These are phyloP conservation scores for Antigone vipio DNA, from an alignment of 2,113 vertebrate genomes.

Conservation along the genomic window DNA sequence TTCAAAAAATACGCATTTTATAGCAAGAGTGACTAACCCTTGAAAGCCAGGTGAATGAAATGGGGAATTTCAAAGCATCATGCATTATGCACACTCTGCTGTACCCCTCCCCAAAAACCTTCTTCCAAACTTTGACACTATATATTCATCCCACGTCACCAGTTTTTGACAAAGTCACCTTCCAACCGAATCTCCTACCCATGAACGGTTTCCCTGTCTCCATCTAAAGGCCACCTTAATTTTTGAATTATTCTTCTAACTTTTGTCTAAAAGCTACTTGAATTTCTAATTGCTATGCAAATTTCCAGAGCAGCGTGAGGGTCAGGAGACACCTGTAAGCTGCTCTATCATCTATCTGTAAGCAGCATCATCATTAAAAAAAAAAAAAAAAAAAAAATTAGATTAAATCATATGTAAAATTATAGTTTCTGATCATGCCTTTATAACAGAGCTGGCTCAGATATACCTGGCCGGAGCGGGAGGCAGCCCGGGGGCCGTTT, in stretches of 20 bases:
- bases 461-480: slow-evolving; percentile 29
- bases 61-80: not conserved
- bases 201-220: not conserved
- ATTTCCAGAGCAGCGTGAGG: not conserved
- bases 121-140: not conserved
- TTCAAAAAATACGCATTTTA: not conserved
- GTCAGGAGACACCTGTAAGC: not conserved
- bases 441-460: not conserved
- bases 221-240: not conserved
- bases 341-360: not conserved
- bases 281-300: not conserved
- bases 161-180: not conserved
- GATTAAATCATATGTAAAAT: not conserved
- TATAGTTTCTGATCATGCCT: not conserved
- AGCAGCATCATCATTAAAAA: not conserved
- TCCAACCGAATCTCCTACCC: not conserved
- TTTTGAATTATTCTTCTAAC: not conserved
- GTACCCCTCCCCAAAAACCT: not conserved
- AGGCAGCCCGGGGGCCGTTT: not conserved
- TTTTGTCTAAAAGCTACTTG: not conserved
- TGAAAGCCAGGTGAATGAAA: not conserved
- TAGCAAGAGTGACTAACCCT: not conserved
- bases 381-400: no score
- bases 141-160: rapidly evolving
- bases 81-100: not conserved